Percentiles rank a stretch among this genome's conserved stretches.
Conservation (phyloP, 2,888 invertebrate genomes). For the Mesoligia furuncula region DNA sequence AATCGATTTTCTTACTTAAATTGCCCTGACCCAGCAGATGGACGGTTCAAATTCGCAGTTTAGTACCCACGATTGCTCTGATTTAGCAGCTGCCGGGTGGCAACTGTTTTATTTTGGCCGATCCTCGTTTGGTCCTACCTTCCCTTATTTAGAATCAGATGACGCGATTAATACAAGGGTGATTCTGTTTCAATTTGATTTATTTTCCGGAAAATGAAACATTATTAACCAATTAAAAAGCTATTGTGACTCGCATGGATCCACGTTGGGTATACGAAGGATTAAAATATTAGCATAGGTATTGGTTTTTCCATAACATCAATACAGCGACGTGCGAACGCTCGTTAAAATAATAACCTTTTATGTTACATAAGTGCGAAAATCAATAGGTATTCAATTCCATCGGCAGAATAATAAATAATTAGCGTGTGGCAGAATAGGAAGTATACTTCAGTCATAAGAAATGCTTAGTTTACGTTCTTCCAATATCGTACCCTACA, state of each 20-base stretch:
- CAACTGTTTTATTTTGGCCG: slow-evolving; percentile 8
- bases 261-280: background rate
- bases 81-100: background rate
- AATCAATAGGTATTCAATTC: background rate
- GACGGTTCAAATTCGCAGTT: slow-evolving; percentile 8
- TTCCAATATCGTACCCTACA: background rate
- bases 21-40: background rate
- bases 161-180: background rate
- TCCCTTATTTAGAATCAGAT: slow-evolving; percentile 7
- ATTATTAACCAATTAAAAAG: background rate
- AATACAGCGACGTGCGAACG: background rate
- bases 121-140: background rate
- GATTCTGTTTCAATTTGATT: background rate
- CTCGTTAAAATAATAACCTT: background rate
- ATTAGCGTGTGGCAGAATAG: background rate
- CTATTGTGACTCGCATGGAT: background rate
- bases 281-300: background rate
- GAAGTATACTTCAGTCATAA: background rate
- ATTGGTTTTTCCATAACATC: background rate
- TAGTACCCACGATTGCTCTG: background rate
- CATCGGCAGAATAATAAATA: background rate
- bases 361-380: background rate
- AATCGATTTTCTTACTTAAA: slow-evolving; percentile 18
- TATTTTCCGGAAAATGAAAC: background rate
- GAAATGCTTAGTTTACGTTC: background rate